Conservation (phyloP, 2,888 invertebrate species). For the Belgica antarctica region DNA sequence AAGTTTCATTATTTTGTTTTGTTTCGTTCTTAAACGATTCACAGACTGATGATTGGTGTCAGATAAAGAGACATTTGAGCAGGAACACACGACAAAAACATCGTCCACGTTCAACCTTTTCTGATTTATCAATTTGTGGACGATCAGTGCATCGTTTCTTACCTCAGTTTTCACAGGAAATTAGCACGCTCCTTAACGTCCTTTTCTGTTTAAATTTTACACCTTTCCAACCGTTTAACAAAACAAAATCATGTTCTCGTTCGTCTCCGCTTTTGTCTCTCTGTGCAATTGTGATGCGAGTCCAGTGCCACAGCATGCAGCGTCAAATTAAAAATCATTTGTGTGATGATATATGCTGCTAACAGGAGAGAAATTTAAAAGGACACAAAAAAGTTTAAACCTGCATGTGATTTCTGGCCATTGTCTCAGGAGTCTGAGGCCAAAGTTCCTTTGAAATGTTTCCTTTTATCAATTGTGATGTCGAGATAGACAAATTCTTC, state of each 20-base stretch:
- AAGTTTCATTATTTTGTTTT: background rate
- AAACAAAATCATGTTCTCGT: constrained; percentile 35
- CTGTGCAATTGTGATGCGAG: constrained; percentile 9
- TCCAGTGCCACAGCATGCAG: constrained; percentile 31
- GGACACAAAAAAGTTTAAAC: constrained; percentile 8
- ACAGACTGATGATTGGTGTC: constrained; percentile 5
- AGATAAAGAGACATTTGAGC: constrained; percentile 8
- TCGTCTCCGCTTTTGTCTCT: too few relatives aligned
- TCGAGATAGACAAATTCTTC: constrained; percentile 21
- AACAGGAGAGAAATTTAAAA: constrained; percentile 9
- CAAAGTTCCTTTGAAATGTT: background rate
- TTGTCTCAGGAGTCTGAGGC: constrained; percentile 21
- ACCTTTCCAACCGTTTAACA: constrained; percentile 40
- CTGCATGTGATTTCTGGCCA: constrained; percentile 28
- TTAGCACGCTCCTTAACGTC: constrained; percentile 41
- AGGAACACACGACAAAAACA: constrained; percentile 12
- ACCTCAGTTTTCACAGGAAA: constrained; percentile 44
- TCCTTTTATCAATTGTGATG: background rate
- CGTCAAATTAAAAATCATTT: constrained; percentile 44
- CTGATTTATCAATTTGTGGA: constrained; percentile 15
- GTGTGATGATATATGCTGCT: constrained; percentile 22
- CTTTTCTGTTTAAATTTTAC: constrained; percentile 35
- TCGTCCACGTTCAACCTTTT: background rate
- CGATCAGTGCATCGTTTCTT: background rate
- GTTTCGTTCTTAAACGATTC: background rate